Conservation (phyloP, 1,140 invertebrate species). For the Tetragonula clypearis region DNA sequence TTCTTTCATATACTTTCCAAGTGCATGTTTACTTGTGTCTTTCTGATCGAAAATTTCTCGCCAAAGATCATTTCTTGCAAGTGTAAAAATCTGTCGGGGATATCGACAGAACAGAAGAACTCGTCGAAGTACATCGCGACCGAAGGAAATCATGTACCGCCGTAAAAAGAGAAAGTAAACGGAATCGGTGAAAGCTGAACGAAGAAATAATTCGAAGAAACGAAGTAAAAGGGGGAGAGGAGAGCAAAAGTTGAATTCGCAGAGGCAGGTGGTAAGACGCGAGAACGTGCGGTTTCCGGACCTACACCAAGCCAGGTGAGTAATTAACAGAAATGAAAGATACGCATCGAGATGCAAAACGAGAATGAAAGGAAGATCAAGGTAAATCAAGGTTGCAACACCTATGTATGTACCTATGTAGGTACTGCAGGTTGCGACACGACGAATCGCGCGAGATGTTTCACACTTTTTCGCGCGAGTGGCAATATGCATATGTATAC, state of each 20-base stretch:
- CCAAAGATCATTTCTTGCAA: too few relatives aligned
- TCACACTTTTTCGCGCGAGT: background rate
- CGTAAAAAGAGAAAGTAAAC: conserved; percentile 49
- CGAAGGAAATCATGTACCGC: background rate
- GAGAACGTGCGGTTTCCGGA: conserved; percentile 5
- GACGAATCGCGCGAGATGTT: background rate
- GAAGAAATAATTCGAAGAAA: conserved; percentile 21
- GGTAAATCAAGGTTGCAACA: conserved; percentile 20
- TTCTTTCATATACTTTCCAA: too few relatives aligned
- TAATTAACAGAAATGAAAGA: conserved; percentile 37
- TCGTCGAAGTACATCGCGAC: background rate
- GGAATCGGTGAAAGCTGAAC: conserved; percentile 36
- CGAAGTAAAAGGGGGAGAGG: background rate
- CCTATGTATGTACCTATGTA: too few relatives aligned
- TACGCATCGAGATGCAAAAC: conserved; percentile 32
- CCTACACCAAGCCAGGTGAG: conserved; percentile 35
- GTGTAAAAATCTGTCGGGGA: background rate
- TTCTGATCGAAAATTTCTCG: too few relatives aligned
- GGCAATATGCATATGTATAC: background rate
- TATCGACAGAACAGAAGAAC: background rate
- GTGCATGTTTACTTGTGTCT: too few relatives aligned
- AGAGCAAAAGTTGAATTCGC: background rate
- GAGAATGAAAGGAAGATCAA: conserved; percentile 48
- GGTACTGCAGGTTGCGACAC: background rate
- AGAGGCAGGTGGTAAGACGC: background rate